A percentile compares a stretch with the other conserved stretches of the same genome.
phyloP scores from a whole-genome alignment of 2,888 invertebrate species.

The Crematogaster levior region DNA sequence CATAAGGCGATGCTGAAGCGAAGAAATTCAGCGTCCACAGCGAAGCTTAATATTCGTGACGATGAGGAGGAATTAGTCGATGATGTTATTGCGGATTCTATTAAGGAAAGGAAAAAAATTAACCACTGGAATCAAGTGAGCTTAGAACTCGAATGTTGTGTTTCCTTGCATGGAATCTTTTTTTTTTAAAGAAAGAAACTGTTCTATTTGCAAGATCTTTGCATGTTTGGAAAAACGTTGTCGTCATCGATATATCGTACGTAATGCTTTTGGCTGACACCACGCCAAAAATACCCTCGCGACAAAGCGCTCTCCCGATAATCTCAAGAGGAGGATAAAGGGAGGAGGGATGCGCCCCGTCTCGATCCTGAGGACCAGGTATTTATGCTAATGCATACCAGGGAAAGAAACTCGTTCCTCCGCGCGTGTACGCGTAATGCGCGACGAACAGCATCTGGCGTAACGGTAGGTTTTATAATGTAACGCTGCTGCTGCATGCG shows the following conservation, averaged over 20 bases:
- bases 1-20: not conserved
- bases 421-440: conserved; percentile 48
- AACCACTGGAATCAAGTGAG: conserved; percentile 53
- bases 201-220: not conserved
- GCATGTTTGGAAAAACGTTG: not conserved
- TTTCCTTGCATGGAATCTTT: conserved; percentile 28
- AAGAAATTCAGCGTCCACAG: not conserved
- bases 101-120: conserved; percentile 18
- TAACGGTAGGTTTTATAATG: conserved; percentile 56
- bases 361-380: conserved; percentile 48
- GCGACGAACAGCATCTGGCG: conserved; percentile 63
- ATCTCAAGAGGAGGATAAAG: conserved; percentile 32
- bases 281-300: conserved; percentile 30
- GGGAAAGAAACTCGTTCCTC: conserved; percentile 56
- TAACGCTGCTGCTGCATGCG: conserved; percentile 23
- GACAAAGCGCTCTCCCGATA: conserved; percentile 33
- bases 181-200: conserved; percentile 36
- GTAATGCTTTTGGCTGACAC: not conserved
- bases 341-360: conserved; percentile 14
- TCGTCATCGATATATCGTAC: not conserved
- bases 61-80: conserved; percentile 1
- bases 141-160: conserved; percentile 55
- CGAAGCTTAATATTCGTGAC: not conserved
- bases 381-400: conserved; percentile 54
- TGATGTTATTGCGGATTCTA: not conserved